phyloP scores from a whole-genome alignment of 1,140 invertebrate species.

The Cydia fagiglandana region DNA sequence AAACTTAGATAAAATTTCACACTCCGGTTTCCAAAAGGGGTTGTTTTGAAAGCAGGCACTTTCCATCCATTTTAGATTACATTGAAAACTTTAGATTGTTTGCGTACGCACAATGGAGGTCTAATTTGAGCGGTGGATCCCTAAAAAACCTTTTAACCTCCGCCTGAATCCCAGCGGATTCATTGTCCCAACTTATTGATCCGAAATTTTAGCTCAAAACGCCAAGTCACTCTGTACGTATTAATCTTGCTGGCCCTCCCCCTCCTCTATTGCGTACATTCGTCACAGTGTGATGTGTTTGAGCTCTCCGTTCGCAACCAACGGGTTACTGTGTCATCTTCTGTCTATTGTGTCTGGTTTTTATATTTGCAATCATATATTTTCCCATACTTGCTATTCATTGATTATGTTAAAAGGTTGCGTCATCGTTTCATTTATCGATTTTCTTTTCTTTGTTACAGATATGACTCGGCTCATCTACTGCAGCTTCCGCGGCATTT shows the following conservation, averaged over 20 bases:
- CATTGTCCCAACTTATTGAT: conserved; percentile 43
- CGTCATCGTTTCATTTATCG: conserved; percentile 32
- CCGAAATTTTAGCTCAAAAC: conserved; percentile 44
- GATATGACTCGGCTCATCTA: conserved; percentile 53
- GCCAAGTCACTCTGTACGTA: conserved; percentile 53
- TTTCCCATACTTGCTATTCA: not conserved
- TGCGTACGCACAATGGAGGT: conserved; percentile 24
- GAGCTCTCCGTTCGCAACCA: conserved; percentile 43
- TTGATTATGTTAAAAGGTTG: not conserved
- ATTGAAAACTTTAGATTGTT: conserved; percentile 31
- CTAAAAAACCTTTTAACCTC: conserved; percentile 26
- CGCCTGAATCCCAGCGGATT: conserved; percentile 10
- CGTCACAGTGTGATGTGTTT: conserved; percentile 56
- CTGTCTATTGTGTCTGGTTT: not conserved
- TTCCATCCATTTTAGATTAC: conserved; percentile 27
- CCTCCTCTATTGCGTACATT: conserved; percentile 51
- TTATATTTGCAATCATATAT: not conserved
- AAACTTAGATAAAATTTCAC: conserved; percentile 26
- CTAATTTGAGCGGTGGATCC: conserved; percentile 24
- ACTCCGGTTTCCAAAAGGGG: conserved; percentile 13
- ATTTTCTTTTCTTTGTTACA: conserved; percentile 57
- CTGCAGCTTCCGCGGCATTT: conserved; percentile 40
- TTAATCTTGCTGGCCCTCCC: conserved; percentile 54
- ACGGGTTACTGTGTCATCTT: conserved; percentile 21
- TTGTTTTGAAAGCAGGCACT: conserved; percentile 19